These are phyloP conservation scores for Cettia cetti DNA, from an alignment of 2,113 vertebrate species.

Conservation along the genomic window DNA sequence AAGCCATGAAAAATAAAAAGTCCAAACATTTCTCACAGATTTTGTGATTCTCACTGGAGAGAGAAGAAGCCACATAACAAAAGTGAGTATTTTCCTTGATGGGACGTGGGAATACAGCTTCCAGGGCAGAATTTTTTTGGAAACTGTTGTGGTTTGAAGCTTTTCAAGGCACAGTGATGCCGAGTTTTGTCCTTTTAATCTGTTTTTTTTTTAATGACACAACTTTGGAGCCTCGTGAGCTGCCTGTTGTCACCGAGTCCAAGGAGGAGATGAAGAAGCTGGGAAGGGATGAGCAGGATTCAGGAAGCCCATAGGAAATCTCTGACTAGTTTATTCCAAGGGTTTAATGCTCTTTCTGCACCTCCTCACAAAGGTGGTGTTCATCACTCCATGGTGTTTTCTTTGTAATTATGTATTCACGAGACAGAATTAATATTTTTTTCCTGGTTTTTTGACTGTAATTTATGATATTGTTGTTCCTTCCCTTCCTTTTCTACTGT, in stretches of 20 bases:
- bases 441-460: neutral
- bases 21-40: fast-evolving
- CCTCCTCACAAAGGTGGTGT: neutral
- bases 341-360: neutral
- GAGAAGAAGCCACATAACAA: neutral
- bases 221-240: neutral
- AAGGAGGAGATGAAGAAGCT: neutral
- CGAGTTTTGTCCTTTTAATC: neutral
- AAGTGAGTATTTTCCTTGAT: neutral
- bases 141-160: neutral
- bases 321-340: neutral
- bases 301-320: neutral
- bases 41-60: neutral
- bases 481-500: neutral
- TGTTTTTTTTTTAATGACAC: neutral
- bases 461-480: neutral
- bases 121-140: neutral
- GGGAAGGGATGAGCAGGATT: neutral
- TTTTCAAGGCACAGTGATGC: neutral
- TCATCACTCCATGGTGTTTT: neutral
- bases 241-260: neutral
- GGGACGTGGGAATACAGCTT: neutral
- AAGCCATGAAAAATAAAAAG: neutral
- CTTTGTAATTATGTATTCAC: neutral
- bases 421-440: neutral